phyloP scores from a whole-genome alignment of 1,140 invertebrate species.

The Nasonia giraulti region DNA sequence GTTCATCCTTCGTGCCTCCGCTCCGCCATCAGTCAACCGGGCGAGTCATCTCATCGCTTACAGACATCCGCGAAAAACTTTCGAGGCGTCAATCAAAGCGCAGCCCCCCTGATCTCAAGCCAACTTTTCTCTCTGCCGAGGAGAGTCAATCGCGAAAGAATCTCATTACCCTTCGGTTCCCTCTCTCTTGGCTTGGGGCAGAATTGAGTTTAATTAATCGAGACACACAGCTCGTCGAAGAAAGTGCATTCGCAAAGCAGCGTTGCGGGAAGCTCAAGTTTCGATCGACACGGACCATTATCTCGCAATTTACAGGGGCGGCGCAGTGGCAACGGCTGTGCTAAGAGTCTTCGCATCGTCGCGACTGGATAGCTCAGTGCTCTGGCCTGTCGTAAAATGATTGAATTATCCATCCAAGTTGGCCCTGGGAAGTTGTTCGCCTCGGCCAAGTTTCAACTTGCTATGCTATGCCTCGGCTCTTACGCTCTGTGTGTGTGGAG shows the following conservation, averaged over 20 bases:
- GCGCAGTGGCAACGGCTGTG: background rate
- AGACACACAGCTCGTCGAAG: conserved; percentile 2
- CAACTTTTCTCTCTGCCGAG: background rate
- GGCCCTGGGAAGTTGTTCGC: conserved; percentile 2
- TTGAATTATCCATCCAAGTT: conserved; percentile 46
- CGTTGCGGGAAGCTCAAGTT: background rate
- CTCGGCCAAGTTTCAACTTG: conserved; percentile 26
- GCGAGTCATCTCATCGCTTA: background rate
- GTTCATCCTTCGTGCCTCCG: background rate
- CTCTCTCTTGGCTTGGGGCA: background rate
- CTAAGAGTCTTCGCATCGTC: conserved; percentile 28
- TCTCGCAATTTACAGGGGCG: conserved; percentile 33
- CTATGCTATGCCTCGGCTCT: background rate
- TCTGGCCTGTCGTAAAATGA: conserved; percentile 42
- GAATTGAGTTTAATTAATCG: conserved; percentile 20
- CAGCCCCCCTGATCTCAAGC: no score
- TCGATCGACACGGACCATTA: conserved; percentile 36
- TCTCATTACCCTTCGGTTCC: background rate
- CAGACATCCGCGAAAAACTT: background rate
- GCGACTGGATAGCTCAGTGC: conserved; percentile 29
- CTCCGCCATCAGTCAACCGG: background rate
- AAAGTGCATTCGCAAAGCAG: background rate
- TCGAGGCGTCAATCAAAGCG: background rate
- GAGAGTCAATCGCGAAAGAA: background rate
- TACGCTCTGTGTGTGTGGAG: background rate